Base-by-base conservation (phyloP, 2,888 invertebrate genomes). In the Plebejus melissa region DNA sequence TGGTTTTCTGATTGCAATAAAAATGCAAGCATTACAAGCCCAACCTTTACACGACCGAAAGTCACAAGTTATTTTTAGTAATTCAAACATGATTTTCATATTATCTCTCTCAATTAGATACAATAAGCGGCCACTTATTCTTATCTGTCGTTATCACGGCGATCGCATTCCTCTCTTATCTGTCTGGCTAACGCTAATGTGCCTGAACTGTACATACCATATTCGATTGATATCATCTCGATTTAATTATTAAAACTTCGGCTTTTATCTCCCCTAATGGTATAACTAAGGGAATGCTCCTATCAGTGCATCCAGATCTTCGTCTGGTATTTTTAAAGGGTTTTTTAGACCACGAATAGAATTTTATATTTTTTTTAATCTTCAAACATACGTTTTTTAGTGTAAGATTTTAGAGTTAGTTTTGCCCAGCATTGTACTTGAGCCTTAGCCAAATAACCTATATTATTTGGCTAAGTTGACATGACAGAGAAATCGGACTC, bases 101-200 rank as follows among this genome's bases (percentile, higher is more conserved):
- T 79, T 79, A 79, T 79, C 76, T 86, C 86, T 85, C 86, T 85
- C 87, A 84, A 88, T 87, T 88, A 84, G 82, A 85, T 86, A 87
- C 87, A 87, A 89, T 90, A 90, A 84, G 83, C 82, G 83, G 81
- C 82, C 86, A 87, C 86, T 88, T 86, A 86, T 83, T 85, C 82
- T 87, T 91, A 91, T 91, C 90, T 86, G 76, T 76, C 75, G 76
- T 81, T 89, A 90, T 90, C 90, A 85, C 78, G 74, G 82, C 81
- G 83, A 89, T 90, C 89, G 84, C 89, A 90, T 91, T 87, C 90
- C 91, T 81, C 82, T 81, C 83, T 87, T 90, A 90, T 90, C 90
- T 82, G 78, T 84, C 83, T 83, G 82, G 85, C 86, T 89, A 90
- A 90, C 89, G 85, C 86, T 89, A 90, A 90, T 89, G 86, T 85